Percentiles rank a stretch among this genome's conserved stretches.
These are phyloP conservation scores for Manis crassicaudata DNA, from an alignment of 2,797 vertebrate species.

Conservation along the genomic window DNA sequence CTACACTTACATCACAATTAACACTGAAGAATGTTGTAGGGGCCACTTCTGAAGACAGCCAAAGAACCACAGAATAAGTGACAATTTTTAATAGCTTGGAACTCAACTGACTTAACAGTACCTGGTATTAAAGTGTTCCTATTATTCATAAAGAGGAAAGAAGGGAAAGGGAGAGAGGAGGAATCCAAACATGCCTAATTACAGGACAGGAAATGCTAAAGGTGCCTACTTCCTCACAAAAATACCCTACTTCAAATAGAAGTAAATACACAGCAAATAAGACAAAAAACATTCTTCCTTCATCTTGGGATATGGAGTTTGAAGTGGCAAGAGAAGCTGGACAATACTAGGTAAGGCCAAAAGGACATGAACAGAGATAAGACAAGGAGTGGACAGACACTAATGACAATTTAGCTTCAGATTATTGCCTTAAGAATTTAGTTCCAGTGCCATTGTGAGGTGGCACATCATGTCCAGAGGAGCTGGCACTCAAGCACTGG, in stretches of 20 bases:
- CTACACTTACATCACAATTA: neutral
- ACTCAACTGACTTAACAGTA: neutral
- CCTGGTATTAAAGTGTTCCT: neutral
- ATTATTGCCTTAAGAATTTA: neutral
- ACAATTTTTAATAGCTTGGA: neutral
- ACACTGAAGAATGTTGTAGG: neutral
- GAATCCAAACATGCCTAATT: neutral
- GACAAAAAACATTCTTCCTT: neutral
- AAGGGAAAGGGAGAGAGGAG: neutral
- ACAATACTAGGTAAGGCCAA: neutral
- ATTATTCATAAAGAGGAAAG: neutral
- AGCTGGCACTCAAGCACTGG: neutral
- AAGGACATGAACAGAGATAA: neutral
- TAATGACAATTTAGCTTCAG: neutral
- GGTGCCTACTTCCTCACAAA: neutral
- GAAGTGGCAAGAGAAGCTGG: neutral
- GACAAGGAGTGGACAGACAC: neutral
- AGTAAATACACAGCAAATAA: neutral
- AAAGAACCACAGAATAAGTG: neutral
- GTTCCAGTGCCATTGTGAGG: neutral
- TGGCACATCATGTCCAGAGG: neutral
- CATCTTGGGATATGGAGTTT: neutral
- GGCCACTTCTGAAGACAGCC: neutral
- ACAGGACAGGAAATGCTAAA: neutral
- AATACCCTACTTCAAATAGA: neutral